Evolutionary conservation across 1,140 invertebrate species (phyloP).

Genomic region (Chlorops oryzae): DNA sequence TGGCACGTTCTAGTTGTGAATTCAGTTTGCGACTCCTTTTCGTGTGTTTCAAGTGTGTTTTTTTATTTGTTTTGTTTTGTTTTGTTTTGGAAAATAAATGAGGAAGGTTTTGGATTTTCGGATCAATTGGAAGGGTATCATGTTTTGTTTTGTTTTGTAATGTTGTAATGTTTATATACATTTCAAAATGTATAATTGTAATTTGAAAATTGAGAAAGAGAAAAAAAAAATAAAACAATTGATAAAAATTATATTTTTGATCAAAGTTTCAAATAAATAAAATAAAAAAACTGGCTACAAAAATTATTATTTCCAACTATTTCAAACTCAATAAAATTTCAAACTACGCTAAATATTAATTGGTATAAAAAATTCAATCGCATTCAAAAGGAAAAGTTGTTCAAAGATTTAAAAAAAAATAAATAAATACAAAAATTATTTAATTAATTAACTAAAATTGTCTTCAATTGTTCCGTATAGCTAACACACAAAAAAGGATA

Average conservation of each 20-base stretch:
- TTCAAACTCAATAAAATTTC: background rate
- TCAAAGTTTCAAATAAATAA: background rate
- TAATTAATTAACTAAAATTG: too few species aligned
- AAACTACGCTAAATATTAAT: too few species aligned
- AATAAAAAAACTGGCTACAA: conserved; percentile 5
- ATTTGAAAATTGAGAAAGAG: background rate
- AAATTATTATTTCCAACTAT: conserved; percentile 3
- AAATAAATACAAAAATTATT: too few species aligned
- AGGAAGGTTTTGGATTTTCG: background rate
- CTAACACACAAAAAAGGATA: too few species aligned
- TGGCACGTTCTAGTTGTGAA: conserved; percentile 77
- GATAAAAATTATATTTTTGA: background rate
- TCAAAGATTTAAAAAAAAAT: too few species aligned
- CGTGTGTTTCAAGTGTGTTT: conserved; percentile 12
- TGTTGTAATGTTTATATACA: conserved; percentile 5
- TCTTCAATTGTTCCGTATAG: too few species aligned
- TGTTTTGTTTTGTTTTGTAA: conserved; percentile 21
- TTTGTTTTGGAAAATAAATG: conserved; percentile 6
- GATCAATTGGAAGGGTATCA: conserved; percentile 13
- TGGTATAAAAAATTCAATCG: too few species aligned
- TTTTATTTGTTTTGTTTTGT: conserved; percentile 8
- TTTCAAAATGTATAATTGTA: background rate
- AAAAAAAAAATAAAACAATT: background rate
- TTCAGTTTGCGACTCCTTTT: conserved; percentile 81
- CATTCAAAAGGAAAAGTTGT: too few species aligned